Evolutionary conservation across 2,888 invertebrate genomes (phyloP).

Genomic region (Chymomyza procnemis): DNA sequence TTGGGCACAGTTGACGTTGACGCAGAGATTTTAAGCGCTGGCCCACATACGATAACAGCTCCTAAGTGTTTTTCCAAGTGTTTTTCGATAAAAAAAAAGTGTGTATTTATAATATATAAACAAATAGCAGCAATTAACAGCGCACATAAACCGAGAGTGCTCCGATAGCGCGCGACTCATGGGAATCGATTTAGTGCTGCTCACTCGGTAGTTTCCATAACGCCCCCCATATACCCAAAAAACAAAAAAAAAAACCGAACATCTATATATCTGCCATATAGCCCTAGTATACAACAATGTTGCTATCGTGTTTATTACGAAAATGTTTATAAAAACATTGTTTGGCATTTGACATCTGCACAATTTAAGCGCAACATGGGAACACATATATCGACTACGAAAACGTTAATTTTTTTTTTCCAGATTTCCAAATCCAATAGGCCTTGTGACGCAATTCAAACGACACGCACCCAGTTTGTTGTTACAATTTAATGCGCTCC

Average conservation of each 20-base stretch:
- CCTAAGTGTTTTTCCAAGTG: slow-evolving; percentile 59
- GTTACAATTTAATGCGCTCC: slow-evolving; percentile 39
- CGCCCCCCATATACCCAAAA: slow-evolving; percentile 19
- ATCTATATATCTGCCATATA: neutral
- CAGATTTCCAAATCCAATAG: slow-evolving; percentile 8
- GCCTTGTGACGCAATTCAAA: slow-evolving; percentile 47
- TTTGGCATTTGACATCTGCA: slow-evolving; percentile 1
- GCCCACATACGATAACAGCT: slow-evolving; percentile 49
- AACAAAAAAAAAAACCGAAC: no score
- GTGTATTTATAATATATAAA: slow-evolving; percentile 41
- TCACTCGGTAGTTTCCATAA: slow-evolving; percentile 18
- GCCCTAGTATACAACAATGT: neutral
- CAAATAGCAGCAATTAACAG: slow-evolving; percentile 46
- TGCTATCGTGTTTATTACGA: neutral
- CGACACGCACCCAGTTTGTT: slow-evolving; percentile 32
- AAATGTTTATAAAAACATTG: slow-evolving; percentile 1
- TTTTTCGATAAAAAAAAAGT: slow-evolving; percentile 41
- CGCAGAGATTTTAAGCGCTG: slow-evolving; percentile 14
- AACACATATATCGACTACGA: neutral
- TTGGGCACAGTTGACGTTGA: slow-evolving; percentile 49
- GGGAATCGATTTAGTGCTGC: slow-evolving; percentile 30
- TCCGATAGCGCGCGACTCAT: slow-evolving; percentile 39
- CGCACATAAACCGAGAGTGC: slow-evolving; percentile 6
- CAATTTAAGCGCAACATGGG: neutral
- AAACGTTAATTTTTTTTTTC: neutral